Conservation (phyloP, 2,113 vertebrate species). For the Vicugna pacos region DNA sequence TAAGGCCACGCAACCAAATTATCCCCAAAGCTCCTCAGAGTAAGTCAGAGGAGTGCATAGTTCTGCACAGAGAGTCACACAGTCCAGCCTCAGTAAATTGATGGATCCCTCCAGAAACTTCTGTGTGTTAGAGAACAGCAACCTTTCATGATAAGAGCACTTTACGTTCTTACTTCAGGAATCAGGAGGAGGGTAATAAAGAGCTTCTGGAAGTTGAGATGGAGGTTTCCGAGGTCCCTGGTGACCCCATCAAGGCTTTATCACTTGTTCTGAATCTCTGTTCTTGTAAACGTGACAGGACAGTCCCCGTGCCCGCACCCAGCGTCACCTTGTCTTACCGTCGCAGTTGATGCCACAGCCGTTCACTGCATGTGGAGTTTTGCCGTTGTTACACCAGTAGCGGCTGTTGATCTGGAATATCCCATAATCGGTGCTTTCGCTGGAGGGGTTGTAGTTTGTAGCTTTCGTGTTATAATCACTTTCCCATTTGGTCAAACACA, state of each 20-base stretch:
- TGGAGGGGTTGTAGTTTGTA: conserved; percentile 75
- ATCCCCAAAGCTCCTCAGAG: background rate
- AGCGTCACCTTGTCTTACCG: conserved; percentile 23
- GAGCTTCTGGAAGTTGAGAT: background rate
- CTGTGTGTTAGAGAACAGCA: background rate
- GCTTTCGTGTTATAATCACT: conserved; percentile 79
- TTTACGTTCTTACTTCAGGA: background rate
- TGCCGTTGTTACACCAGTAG: conserved; percentile 84
- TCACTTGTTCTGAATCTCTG: background rate
- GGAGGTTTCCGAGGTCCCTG: background rate
- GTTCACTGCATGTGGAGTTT: conserved; percentile 6
- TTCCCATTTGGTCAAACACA: conserved; percentile 84
- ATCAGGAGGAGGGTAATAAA: background rate
- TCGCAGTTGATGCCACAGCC: conserved; percentile 42
- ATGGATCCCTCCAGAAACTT: background rate
- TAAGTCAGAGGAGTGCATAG: background rate
- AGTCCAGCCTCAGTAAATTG: background rate
- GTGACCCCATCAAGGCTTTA: background rate
- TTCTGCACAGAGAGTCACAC: background rate
- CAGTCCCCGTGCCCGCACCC: background rate
- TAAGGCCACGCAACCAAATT: background rate
- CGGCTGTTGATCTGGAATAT: conserved; percentile 87
- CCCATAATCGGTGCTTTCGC: conserved; percentile 83
- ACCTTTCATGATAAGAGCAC: background rate
- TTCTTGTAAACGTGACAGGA: background rate